Evolutionary conservation across 2,888 invertebrate species (phyloP).

Genomic region (Leptinotarsa tumamoca): DNA sequence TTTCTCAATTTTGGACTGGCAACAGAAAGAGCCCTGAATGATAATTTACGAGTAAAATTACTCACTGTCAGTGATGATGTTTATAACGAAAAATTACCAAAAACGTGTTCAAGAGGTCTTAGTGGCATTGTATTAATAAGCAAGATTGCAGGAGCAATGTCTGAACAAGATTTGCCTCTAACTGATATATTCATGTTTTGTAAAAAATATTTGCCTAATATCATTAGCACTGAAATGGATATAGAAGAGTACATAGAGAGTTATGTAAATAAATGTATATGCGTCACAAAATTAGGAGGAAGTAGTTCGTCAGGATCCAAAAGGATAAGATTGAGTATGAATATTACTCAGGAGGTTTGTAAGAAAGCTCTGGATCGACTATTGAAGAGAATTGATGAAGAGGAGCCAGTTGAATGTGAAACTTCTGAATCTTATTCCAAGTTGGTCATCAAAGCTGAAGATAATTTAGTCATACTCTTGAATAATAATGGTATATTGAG

Average conservation of each 20-base stretch:
- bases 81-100: conserved; percentile 62
- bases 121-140: conserved; percentile 70
- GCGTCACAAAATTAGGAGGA: not conserved
- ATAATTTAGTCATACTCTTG: conserved; percentile 74
- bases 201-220: conserved; percentile 67
- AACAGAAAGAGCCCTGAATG: conserved; percentile 76
- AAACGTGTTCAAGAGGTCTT: conserved; percentile 64
- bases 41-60: conserved; percentile 70
- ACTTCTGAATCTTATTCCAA: conserved; percentile 31
- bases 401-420: conserved; percentile 19
- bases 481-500: conserved; percentile 83
- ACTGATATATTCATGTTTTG: conserved; percentile 70
- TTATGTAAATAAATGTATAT: conserved; percentile 6
- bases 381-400: conserved; percentile 16
- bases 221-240: conserved; percentile 73
- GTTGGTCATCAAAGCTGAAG: conserved; percentile 36
- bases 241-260: not conserved
- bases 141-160: conserved; percentile 82
- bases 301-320: conserved; percentile 1
- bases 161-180: conserved; percentile 72
- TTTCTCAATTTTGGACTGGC: conserved; percentile 86
- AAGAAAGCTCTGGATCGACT: not conserved
- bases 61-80: conserved; percentile 79
- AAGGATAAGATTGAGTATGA: conserved; percentile 19
- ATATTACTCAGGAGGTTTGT: conserved; percentile 10